Base-by-base conservation (phyloP, 2,888 invertebrate genomes). In the Dynastes tityus region DNA sequence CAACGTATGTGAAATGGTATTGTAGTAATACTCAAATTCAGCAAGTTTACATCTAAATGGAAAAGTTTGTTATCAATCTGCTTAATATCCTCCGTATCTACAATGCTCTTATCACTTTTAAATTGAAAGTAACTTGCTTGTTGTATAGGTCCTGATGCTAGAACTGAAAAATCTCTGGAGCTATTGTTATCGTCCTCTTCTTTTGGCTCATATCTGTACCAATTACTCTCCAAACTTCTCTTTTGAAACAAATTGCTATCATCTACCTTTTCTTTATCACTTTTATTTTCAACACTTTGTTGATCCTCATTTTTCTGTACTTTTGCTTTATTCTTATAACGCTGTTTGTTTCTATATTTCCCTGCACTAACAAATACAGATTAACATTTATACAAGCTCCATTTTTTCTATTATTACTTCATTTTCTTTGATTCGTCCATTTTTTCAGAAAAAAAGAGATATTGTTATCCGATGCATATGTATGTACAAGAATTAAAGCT, bases 61-160 rank as follows among this genome's bases (percentile, higher is more conserved):
- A 83, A 83, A 61, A 80, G 22, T 61, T 82, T 74, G 77, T 77
- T 80, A n/a, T 81, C 77, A 16, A 76, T 37, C 22, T 80, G 76
- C 51, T 68, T 78, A 49, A 74, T 61, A 70, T 80, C 80, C 58
- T 68, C 29, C 32, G 78, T 78, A 9, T 77, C 61, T 51, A 73
- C 75, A n/a, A 80, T 68, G 74, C 77, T 80, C 68, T 79, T 81
- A 68, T 84, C 83, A 64, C 80, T 80, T 79, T 84, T 84, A 78
- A 84, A 84, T 65, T 84, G 83, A 76, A 84, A 84, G 77, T 84
- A 81, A 49, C 81, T 81, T 27, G 83, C 84, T 53, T 80, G 78
- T 51, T 83, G 82, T 29, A 83, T 78, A n/a, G 84, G 83, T 1
- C 82, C 83, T 70, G 83, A 78, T 67, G 83, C 81, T 45, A 84